These are phyloP conservation scores for Entomobrya proxima DNA, from an alignment of 2,888 invertebrate species.

Conservation along the genomic window DNA sequence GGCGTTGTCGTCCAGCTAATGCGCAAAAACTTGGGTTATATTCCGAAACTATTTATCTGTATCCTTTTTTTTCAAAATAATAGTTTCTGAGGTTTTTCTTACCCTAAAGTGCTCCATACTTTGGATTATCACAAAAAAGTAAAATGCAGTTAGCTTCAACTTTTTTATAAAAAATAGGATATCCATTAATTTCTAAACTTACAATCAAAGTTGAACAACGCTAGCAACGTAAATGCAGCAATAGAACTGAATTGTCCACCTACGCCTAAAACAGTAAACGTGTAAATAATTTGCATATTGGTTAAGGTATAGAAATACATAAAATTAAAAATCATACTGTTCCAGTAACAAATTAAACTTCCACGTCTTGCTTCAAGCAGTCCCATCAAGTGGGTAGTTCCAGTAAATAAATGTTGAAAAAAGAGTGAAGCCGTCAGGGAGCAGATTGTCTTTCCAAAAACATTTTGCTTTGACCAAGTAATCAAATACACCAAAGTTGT, in stretches of 20 bases:
- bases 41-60: not conserved
- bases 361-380: not conserved
- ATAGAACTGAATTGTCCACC: not conserved
- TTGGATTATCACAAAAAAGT: not conserved
- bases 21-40: not conserved
- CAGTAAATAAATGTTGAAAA: conserved; percentile 7
- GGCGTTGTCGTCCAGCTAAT: not conserved
- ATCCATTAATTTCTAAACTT: no score
- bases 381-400: conserved; percentile 24
- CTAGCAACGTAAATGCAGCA: conserved; percentile 28
- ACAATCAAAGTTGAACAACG: conserved; percentile 14
- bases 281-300: not conserved
- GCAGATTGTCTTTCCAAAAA: conserved; percentile 31
- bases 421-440: conserved; percentile 5
- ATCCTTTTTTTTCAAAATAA: no score
- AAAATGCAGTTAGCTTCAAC: no score
- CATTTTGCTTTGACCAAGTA: conserved; percentile 28
- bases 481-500: conserved; percentile 16
- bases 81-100: not conserved
- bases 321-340: not conserved
- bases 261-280: not conserved
- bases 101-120: not conserved
- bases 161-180: no score
- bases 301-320: not conserved
- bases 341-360: not conserved